Percentiles rank a stretch among this genome's conserved stretches.
Evolutionary conservation across 2,888 invertebrate species (phyloP).

Genomic region (Cryptus armator): DNA sequence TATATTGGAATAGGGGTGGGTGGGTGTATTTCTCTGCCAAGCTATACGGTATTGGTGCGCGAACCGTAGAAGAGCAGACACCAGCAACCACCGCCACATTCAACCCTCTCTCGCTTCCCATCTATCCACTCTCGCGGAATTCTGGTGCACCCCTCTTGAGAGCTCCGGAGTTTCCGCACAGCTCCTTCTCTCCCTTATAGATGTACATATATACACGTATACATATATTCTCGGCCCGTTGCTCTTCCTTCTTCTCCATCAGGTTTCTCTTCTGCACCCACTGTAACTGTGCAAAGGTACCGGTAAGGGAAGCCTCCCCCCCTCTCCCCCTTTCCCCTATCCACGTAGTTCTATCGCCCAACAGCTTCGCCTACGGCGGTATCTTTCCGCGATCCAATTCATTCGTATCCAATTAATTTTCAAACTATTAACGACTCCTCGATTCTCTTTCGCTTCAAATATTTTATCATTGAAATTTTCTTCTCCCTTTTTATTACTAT

Average conservation of each 20-base stretch:
- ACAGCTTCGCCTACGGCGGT: conserved; percentile 18
- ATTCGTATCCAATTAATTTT: conserved; percentile 71
- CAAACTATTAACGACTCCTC: conserved; percentile 65
- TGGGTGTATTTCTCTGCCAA: conserved; percentile 6
- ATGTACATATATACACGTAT: not conserved
- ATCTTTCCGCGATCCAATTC: conserved; percentile 62
- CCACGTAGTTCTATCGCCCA: not conserved
- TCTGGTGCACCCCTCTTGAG: conserved; percentile 59
- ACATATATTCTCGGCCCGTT: conserved; percentile 5
- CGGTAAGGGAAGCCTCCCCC: conserved; percentile 22
- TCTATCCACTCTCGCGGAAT: conserved; percentile 56
- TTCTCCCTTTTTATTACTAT: not conserved
- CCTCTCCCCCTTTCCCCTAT: conserved; percentile 12
- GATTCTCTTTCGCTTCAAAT: conserved; percentile 56
- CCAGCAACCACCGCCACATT: conserved; percentile 41
- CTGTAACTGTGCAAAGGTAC: conserved; percentile 33
- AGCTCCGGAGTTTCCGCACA: conserved; percentile 57
- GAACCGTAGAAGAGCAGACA: conserved; percentile 40
- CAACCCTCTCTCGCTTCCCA: conserved; percentile 42
- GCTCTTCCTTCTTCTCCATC: conserved; percentile 50
- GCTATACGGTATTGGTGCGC: conserved; percentile 41
- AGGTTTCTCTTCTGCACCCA: conserved; percentile 20
- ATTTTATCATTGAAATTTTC: not conserved
- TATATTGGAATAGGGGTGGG: not conserved
- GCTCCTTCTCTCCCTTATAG: conserved; percentile 17